phyloP scores from a whole-genome alignment of 2,888 invertebrate genomes.

The Pardosa pseudoannulata region DNA sequence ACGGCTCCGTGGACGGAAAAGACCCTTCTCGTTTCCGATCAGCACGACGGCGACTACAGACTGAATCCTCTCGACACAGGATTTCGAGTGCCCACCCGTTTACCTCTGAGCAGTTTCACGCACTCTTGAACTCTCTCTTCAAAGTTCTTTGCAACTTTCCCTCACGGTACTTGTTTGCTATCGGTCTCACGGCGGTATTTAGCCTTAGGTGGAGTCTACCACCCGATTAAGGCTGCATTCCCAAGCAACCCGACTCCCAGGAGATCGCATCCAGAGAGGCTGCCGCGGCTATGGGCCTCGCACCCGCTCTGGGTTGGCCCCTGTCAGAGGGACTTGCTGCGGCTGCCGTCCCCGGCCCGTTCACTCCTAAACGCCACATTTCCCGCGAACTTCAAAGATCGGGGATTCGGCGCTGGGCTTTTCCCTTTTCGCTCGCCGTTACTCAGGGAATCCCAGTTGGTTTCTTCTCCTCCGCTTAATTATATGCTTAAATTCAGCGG shows the following conservation, averaged over 20 bases:
- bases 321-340: too few species aligned
- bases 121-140: slow-evolving; percentile 83
- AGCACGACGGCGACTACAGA: not conserved
- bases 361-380: too few species aligned
- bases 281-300: too few species aligned
- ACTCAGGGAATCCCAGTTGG: slow-evolving; percentile 82
- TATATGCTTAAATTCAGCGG: slow-evolving; percentile 83
- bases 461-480: slow-evolving; percentile 86
- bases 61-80: slow-evolving; percentile 49
- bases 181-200: slow-evolving; percentile 83
- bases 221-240: slow-evolving; percentile 82
- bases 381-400: too few species aligned
- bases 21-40: too few species aligned
- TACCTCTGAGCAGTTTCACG: slow-evolving; percentile 80
- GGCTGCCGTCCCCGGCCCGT: too few species aligned
- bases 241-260: slow-evolving; percentile 82
- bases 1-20: too few species aligned
- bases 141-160: slow-evolving; percentile 86
- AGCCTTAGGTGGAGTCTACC: slow-evolving; percentile 82
- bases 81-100: slow-evolving; percentile 75
- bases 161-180: slow-evolving; percentile 84
- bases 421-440: slow-evolving; percentile 75
- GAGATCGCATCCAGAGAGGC: slow-evolving; percentile 62
- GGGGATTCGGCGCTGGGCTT: slow-evolving; percentile 58
- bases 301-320: too few species aligned